These are phyloP conservation scores for Seriola rivoliana DNA, from an alignment of 2,113 vertebrate species.

Conservation along the genomic window DNA sequence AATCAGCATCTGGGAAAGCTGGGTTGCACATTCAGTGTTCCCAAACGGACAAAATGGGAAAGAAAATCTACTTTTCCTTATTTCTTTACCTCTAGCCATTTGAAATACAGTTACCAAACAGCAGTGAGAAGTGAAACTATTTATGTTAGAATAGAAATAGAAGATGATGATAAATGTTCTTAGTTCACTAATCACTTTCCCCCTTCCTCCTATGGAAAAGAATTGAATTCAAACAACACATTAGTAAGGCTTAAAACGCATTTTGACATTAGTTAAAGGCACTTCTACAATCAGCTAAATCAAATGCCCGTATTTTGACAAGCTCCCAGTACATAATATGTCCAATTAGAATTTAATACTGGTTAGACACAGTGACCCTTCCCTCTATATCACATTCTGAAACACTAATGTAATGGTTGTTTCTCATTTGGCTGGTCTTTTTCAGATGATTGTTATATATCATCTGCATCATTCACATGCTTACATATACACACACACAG, in stretches of 20 bases:
- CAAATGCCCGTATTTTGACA: conserved; percentile 78
- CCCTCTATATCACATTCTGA: conserved; percentile 58
- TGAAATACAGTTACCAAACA: conserved; percentile 18
- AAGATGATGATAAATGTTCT: conserved; percentile 17
- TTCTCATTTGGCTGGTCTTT: conserved; percentile 70
- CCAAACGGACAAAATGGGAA: conserved; percentile 52
- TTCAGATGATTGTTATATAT: conserved; percentile 74
- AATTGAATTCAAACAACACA: conserved; percentile 32
- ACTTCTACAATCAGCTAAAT: conserved; percentile 58
- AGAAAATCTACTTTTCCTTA: not conserved
- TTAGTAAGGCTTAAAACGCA: conserved; percentile 50
- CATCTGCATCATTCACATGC: conserved; percentile 75
- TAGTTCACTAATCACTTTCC: conserved; percentile 14
- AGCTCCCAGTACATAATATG: conserved; percentile 74
- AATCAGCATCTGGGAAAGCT: conserved; percentile 73
- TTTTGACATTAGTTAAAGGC: conserved; percentile 62
- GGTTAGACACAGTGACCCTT: conserved; percentile 73
- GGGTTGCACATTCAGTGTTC: conserved; percentile 75
- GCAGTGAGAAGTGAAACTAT: not conserved
- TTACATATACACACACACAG: conserved; percentile 66
- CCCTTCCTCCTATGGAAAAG: not conserved
- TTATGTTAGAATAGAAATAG: conserved; percentile 14
- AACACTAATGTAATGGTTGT: conserved; percentile 81
- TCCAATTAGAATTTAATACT: conserved; percentile 79
- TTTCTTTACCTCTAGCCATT: conserved; percentile 18